Base-by-base conservation (phyloP, 1,140 invertebrate genomes). In the Trichonephila inaurata region DNA sequence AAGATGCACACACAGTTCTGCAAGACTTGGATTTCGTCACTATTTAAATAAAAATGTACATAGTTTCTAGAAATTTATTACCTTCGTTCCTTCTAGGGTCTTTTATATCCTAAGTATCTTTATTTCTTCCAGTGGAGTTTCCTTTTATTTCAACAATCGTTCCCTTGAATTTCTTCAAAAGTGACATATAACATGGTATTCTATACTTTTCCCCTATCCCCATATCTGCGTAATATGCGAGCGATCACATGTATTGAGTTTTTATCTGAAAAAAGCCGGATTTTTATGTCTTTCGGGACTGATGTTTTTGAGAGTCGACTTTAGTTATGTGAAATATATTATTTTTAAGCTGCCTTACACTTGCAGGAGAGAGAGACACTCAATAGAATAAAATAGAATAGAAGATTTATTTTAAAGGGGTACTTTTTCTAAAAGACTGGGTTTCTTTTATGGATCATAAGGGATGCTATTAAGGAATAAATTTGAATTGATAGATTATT, bases 191-290 rank as follows among this genome's bases (percentile, higher is more conserved):
- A 77, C 72, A 77, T 33, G 28, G 33, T 77, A 40, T 40, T 77
- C 16, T 77, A 40, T 77, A 33, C 16, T 77, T 69, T 24, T 28
- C 14, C 18, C 33, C 1, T 40, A 77, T 18, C 66, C 24, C 51
- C 28, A 77, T 40, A 33, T 77, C 72, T 40, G 12, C 28, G 28
- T 77, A 77, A 77, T 77, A 77, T 77, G 4, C 72, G 28, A 77
- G 33, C 72, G 72, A 77, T 40, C 72, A 19, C 72, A 77, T 77
- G 72, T 77, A 77, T 77, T 77, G 72, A 77, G 28, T 77, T 77
- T 51, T 40, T 77, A 77, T 77, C 72, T 40, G 28, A 6, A 77
- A 28, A 77, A 33, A 18, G 28, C 18, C 14, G 24, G 28, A 33
- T 77, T 77, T 77, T 77, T 40, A 18, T 77, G 16, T 77, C 28